phyloP scores from a whole-genome alignment of 2,888 invertebrate genomes.

The Thyatira batis region DNA sequence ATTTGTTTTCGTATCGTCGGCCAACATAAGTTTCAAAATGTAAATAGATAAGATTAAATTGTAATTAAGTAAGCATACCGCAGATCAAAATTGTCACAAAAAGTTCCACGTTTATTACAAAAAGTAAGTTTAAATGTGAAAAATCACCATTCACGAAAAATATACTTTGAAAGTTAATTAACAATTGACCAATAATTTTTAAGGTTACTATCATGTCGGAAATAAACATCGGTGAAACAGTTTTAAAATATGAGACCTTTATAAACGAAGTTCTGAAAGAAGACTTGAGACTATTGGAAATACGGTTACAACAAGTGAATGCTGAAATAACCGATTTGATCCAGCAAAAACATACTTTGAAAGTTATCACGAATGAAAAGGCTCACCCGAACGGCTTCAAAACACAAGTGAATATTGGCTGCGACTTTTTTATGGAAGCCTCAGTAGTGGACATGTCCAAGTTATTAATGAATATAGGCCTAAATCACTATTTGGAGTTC shows the following conservation, averaged over 20 bases:
- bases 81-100: too few relatives aligned
- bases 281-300: conserved; percentile 84
- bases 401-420: conserved; percentile 88
- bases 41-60: too few relatives aligned
- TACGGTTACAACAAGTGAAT: conserved; percentile 84
- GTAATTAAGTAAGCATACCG: too few relatives aligned
- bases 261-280: conserved; percentile 90
- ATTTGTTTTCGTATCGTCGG: too few relatives aligned
- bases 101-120: too few relatives aligned
- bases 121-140: too few relatives aligned
- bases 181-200: not conserved
- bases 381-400: conserved; percentile 73
- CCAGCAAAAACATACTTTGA: conserved; percentile 87
- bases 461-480: conserved; percentile 88
- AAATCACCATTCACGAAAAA: too few relatives aligned
- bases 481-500: conserved; percentile 89
- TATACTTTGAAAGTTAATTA: not conserved
- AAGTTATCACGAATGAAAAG: conserved; percentile 82
- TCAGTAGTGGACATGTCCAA: conserved; percentile 85
- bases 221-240: conserved; percentile 41
- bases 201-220: conserved; percentile 40
- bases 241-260: conserved; percentile 85
- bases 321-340: conserved; percentile 87
- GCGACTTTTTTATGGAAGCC: conserved; percentile 91
- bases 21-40: too few relatives aligned